Base-by-base conservation (phyloP, 2,797 vertebrate species). In the Enteromius argenteus region DNA sequence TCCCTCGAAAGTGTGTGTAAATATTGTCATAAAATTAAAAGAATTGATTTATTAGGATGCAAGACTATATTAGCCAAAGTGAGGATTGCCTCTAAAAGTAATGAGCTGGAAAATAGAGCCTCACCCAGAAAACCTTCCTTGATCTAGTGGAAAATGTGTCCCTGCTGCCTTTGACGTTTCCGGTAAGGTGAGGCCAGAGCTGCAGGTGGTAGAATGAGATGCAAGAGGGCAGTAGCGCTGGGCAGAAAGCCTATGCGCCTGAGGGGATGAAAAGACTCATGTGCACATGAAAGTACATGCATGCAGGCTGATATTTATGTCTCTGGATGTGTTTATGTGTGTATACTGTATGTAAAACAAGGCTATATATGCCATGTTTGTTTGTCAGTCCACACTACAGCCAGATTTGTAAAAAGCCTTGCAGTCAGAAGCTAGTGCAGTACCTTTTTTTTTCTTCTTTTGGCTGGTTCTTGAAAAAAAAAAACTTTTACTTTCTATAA, bases 1-100 rank as follows among this genome's bases (percentile, higher is more conserved):
- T 2, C 3, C 17, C 58, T 4, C 6, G 1, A 2, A 11, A 67
- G 30, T 58, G 7, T 67, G 68, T 73, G 39, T 62, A 88, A 83
- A 88, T 86, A 85, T 88, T 86, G 69, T 88, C 79, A 78, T 79
- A 84, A 86, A 82, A 86, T 87, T 87, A 81, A 84, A 85, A 74
- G 21, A 79, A 86, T 82, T 85, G 82, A 87, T 89, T 88, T 88
- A 84, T 75, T 85, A 84, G 60, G 76, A 86, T 74, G 53, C 15
- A 39, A 71, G 83, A 17, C 49, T 49, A 74, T 79, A 86, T 87
- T 44, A 88, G 69, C 78, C 85, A 78, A 84, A 81, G 82, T 46
- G 77, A 80, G 58, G 83, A 67, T 81, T 83, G 85, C 74, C 56
- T 87, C 85, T 72, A 86, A 35, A 85, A 84, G 79, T 88, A 88